Percentiles rank a stretch among this genome's conserved stretches.
phyloP scores from a whole-genome alignment of 2,797 vertebrate genomes.

The Picus viridis region DNA sequence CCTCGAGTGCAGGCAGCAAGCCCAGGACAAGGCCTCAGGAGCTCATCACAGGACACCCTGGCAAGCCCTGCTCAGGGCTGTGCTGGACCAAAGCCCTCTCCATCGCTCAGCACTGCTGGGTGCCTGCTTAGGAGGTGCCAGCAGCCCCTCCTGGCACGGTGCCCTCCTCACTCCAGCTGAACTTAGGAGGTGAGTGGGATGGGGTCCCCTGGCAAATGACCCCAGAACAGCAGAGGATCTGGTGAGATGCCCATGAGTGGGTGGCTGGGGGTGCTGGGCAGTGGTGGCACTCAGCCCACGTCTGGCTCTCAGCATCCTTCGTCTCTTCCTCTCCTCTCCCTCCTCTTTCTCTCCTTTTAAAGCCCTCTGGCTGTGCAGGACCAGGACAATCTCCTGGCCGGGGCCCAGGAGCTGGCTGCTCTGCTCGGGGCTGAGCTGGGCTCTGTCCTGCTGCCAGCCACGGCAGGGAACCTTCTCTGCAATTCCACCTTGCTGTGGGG shows the following conservation, averaged over 20 bases:
- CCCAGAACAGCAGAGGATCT: accelerated
- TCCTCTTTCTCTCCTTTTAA: constrained; percentile 49
- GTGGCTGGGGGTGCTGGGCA: accelerated
- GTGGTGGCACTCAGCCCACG: accelerated
- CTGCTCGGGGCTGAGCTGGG: not conserved
- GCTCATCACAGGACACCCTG: not conserved
- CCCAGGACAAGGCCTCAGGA: not conserved
- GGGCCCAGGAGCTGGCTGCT: not conserved
- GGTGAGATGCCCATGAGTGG: accelerated
- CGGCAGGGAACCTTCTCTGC: not conserved
- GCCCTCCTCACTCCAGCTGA: not conserved
- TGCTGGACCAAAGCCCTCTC: not conserved
- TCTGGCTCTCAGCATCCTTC: not conserved
- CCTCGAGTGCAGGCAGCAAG: not conserved
- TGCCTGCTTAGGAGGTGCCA: not conserved
- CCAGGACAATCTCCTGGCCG: not conserved
- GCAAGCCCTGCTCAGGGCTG: not conserved
- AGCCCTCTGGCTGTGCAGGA: constrained; percentile 1
- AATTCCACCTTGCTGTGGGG: accelerated
- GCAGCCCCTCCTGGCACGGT: not conserved
- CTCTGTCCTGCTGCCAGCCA: not conserved
- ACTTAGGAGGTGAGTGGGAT: not conserved
- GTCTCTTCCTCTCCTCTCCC: not conserved
- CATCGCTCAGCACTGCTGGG: not conserved
- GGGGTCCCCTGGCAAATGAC: not conserved